Evolutionary conservation across 2,113 vertebrate species (phyloP).

Genomic region (Recurvirostra avosetta): DNA sequence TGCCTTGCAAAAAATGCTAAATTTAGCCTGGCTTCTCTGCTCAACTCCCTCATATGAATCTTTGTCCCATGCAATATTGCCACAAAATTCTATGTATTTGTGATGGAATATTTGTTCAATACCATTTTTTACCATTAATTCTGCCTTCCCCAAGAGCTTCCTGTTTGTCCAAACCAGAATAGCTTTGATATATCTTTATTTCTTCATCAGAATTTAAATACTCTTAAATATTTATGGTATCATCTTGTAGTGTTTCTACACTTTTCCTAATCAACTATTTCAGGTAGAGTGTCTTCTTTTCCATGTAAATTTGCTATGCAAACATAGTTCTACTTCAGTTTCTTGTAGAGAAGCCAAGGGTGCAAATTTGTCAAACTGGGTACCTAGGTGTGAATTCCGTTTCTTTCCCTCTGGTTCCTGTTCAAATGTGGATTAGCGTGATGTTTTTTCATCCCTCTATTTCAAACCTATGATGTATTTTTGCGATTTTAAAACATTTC

Average conservation of each 20-base stretch:
- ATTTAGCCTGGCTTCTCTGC: background rate
- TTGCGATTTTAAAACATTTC: background rate
- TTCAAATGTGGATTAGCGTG: background rate
- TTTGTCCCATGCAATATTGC: background rate
- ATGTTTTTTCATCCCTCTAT: background rate
- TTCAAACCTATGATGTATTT: background rate
- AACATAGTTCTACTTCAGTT: background rate
- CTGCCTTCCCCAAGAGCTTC: accelerated
- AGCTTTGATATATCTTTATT: background rate
- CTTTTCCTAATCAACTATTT: background rate
- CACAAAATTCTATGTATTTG: background rate
- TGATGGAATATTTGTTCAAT: background rate
- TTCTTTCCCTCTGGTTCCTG: background rate
- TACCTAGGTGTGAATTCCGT: background rate
- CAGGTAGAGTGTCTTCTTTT: background rate
- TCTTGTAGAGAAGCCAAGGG: background rate
- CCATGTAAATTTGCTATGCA: background rate
- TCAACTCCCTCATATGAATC: background rate
- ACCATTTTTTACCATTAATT: background rate
- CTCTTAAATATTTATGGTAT: background rate
- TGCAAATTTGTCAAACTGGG: background rate
- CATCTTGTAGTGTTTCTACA: background rate
- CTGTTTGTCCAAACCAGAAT: background rate
- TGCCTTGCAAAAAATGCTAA: background rate
- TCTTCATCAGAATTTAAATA: background rate